Evolutionary conservation across 2,113 vertebrate genomes (phyloP).

Genomic region (Amblyopsis rosae): DNA sequence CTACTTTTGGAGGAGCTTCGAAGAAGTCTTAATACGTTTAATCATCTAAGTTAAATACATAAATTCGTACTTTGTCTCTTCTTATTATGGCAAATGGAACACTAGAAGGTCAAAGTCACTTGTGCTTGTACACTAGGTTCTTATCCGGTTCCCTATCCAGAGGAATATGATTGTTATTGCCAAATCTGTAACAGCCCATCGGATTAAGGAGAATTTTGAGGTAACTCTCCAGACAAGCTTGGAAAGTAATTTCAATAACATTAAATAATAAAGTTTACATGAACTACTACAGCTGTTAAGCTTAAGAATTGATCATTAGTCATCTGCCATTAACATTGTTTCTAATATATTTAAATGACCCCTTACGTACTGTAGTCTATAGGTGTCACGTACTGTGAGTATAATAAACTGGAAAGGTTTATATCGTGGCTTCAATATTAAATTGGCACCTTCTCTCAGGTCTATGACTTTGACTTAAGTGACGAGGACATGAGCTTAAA

Average conservation of each 20-base stretch:
- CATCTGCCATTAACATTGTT: neutral
- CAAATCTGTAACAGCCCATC: constrained; percentile 81
- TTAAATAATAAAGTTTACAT: no score
- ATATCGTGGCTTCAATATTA: neutral
- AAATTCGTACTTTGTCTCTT: neutral
- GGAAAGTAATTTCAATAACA: no score
- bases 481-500: constrained; percentile 83
- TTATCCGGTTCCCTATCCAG: constrained; percentile 88
- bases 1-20: no score
- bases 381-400: no score
- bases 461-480: constrained; percentile 88
- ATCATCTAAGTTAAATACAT: no score
- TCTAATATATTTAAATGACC: neutral
- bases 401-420: neutral
- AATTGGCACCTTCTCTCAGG: constrained; percentile 57
- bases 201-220: constrained; percentile 86
- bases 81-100: neutral
- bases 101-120: neutral
- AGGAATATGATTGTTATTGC: constrained; percentile 86
- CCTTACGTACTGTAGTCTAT: neutral
- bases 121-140: constrained; percentile 70
- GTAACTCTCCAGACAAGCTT: constrained; percentile 54
- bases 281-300: neutral
- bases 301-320: neutral
- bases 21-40: no score